Conservation (phyloP, 2,888 invertebrate genomes). For the Ernsta delagoae region DNA sequence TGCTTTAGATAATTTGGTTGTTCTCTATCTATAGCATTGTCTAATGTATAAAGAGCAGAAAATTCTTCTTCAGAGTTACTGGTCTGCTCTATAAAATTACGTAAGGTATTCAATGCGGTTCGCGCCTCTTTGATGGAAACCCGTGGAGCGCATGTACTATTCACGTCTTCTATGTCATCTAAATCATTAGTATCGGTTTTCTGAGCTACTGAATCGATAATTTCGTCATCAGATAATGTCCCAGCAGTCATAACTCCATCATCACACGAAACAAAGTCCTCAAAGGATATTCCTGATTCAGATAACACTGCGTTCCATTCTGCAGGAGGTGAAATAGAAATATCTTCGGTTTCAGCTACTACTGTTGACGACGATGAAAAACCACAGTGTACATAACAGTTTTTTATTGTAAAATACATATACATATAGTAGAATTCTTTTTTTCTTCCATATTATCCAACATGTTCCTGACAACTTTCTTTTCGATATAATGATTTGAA, state of each 20-base stretch:
- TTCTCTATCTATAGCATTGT: too few relatives aligned
- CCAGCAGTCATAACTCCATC: conserved; percentile 29
- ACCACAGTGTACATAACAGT: conserved; percentile 3
- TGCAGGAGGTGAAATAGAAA: conserved; percentile 18
- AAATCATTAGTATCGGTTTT: conserved; percentile 40
- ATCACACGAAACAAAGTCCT: conserved; percentile 23
- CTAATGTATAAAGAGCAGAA: conserved; percentile 16
- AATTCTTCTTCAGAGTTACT: conserved; percentile 29
- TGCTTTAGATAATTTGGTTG: too few relatives aligned
- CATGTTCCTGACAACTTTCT: conserved; percentile 45
- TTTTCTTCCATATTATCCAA: conserved; percentile 41
- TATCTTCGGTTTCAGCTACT: conserved; percentile 12
- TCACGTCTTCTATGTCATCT: conserved; percentile 38
- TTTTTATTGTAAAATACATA: conserved; percentile 42
- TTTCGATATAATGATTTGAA: conserved; percentile 44
- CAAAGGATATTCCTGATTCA: conserved; percentile 31
- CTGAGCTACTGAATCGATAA: conserved; percentile 39
- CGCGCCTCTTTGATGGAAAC: conserved; percentile 39
- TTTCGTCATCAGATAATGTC: too few relatives aligned
- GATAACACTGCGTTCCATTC: conserved; percentile 27
- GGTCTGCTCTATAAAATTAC: conserved; percentile 33
- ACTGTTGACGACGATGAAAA: conserved; percentile 36
- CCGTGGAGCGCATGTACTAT: conserved; percentile 39
- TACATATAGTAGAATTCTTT: conserved; percentile 42
- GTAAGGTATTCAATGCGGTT: conserved; percentile 37